phyloP scores from a whole-genome alignment of 1,140 invertebrate species.

The Brachionus koreanus region DNA sequence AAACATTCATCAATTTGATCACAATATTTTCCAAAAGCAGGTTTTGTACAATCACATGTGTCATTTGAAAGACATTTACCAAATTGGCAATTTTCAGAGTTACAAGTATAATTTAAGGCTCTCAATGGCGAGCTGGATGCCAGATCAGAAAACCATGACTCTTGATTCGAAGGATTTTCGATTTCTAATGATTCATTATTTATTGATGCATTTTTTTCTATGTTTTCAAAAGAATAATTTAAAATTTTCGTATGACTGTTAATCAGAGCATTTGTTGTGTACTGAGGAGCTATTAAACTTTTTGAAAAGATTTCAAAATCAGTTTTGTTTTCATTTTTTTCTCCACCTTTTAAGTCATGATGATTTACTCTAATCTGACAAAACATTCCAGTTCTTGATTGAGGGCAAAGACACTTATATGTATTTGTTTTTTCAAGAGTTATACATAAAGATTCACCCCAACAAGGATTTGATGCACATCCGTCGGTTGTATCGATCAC shows the following conservation, averaged over 20 bases:
- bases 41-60: constrained; percentile 18
- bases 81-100: constrained; percentile 13
- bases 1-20: constrained; percentile 43
- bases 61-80: constrained; percentile 34
- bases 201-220: no score
- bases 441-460: constrained; percentile 32
- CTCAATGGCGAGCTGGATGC: not conserved
- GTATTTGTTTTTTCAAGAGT: not conserved
- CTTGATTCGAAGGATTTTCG: not conserved
- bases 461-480: constrained; percentile 41
- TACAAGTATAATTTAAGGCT: not conserved
- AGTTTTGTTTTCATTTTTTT: not conserved
- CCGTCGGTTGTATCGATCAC: not conserved
- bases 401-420: constrained; percentile 9
- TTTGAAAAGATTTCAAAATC: not conserved
- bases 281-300: not conserved
- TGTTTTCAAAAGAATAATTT: no score
- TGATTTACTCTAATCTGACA: not conserved
- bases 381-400: not conserved
- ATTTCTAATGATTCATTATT: not conserved
- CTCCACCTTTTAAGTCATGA: not conserved
- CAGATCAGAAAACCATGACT: not conserved
- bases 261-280: no score
- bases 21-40: constrained; percentile 38
- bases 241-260: no score